A percentile compares a stretch with the other conserved stretches of the same genome.
These are phyloP conservation scores for Chrysotoxum bicinctum DNA, from an alignment of 2,888 invertebrate species.

Conservation along the genomic window DNA sequence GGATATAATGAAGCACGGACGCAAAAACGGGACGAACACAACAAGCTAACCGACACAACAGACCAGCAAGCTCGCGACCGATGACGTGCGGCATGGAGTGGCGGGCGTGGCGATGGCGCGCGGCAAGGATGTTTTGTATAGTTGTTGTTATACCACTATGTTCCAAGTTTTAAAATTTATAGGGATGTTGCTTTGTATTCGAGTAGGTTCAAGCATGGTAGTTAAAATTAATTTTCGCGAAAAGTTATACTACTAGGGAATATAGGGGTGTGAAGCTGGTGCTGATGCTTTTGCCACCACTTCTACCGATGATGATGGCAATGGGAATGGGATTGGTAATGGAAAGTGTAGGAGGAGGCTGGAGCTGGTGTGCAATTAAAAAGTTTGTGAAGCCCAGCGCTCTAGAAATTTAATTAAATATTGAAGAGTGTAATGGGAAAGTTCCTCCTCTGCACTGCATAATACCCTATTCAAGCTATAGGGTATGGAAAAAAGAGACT, in stretches of 20 bases:
- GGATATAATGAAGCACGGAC: constrained; percentile 59
- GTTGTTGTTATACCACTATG: constrained; percentile 43
- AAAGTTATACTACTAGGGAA: constrained; percentile 70
- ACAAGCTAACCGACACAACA: constrained; percentile 43
- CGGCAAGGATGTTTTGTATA: constrained; percentile 35
- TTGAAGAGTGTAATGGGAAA: constrained; percentile 75
- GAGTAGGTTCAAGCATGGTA: constrained; percentile 73
- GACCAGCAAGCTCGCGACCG: constrained; percentile 47
- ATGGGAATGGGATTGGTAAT: not conserved
- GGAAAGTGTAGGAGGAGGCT: constrained; percentile 42
- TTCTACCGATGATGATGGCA: not conserved
- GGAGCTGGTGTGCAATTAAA: constrained; percentile 74
- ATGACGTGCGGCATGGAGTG: not conserved
- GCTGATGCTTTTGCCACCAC: constrained; percentile 36
- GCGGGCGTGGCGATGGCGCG: constrained; percentile 11
- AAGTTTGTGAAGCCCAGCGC: constrained; percentile 73
- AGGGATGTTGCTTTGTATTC: constrained; percentile 73
- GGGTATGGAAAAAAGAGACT: constrained; percentile 13
- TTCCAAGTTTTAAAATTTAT: constrained; percentile 72
- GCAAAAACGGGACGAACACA: constrained; percentile 47
- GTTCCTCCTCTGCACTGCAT: constrained; percentile 67
- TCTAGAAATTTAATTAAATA: constrained; percentile 75
- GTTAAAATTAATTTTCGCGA: constrained; percentile 75
- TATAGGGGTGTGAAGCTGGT: constrained; percentile 45
- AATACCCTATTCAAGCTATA: constrained; percentile 61